These are phyloP conservation scores for Poeciliopsis retropinna DNA, from an alignment of 2,113 vertebrate species.

Conservation along the genomic window DNA sequence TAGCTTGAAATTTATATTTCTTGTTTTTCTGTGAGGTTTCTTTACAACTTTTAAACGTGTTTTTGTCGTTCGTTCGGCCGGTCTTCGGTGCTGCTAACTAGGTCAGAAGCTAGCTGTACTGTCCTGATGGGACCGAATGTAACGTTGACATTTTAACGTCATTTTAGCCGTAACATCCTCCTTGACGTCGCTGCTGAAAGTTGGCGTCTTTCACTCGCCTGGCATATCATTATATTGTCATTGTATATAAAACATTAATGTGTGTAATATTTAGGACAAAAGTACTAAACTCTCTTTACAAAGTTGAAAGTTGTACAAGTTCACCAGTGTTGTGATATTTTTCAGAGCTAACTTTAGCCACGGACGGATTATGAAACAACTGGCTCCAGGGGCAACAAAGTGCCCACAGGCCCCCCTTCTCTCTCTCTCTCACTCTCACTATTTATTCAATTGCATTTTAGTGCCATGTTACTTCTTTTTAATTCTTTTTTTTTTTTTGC, in stretches of 20 bases:
- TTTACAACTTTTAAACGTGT: neutral
- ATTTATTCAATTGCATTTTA: too few species aligned
- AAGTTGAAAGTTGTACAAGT: neutral
- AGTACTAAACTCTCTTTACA: too few species aligned
- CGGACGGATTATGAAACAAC: constrained; percentile 2
- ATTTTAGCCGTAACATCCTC: constrained; percentile 1
- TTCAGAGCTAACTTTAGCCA: neutral
- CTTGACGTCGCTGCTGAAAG: neutral
- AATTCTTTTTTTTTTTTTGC: too few species aligned
- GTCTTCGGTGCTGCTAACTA: constrained; percentile 46
- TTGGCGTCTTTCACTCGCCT: neutral
- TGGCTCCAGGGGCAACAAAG: neutral
- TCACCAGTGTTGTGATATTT: neutral
- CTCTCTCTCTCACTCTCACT: too few species aligned
- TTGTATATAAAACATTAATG: neutral
- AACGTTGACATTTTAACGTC: constrained; percentile 32
- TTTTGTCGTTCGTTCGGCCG: constrained; percentile 7
- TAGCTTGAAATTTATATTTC: constrained; percentile 14
- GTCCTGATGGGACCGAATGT: constrained; percentile 14
- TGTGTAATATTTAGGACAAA: too few species aligned
- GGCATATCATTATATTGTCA: too few species aligned
- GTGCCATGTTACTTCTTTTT: too few species aligned
- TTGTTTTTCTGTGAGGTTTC: constrained; percentile 12
- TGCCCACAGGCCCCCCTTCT: neutral
- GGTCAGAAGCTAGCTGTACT: constrained; percentile 67